phyloP scores from a whole-genome alignment of 2,113 vertebrate species.

The Thinocorus orbignyianus region DNA sequence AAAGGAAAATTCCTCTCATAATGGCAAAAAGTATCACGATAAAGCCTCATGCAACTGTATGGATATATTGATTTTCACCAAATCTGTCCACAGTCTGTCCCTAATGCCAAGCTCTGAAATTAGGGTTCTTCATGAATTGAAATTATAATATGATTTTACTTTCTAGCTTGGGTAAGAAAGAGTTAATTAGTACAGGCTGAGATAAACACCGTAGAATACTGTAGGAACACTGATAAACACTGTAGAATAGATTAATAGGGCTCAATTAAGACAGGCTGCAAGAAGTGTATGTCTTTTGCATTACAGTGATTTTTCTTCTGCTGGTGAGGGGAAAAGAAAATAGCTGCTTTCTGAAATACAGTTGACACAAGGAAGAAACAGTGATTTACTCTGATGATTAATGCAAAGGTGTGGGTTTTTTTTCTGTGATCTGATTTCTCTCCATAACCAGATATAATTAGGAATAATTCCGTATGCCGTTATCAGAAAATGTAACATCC shows the following conservation, averaged over 20 bases:
- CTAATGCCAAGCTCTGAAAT: background rate
- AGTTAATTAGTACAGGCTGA: background rate
- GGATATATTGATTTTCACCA: background rate
- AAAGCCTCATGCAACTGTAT: background rate
- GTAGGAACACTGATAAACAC: too few relatives aligned
- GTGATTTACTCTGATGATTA: background rate
- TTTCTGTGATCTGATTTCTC: background rate
- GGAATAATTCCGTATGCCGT: background rate
- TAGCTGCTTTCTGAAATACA: background rate
- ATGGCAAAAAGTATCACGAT: fast-evolving
- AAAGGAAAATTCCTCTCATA: background rate
- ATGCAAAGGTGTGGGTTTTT: background rate
- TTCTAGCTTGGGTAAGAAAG: background rate
- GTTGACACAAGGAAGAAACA: background rate
- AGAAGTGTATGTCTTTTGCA: background rate
- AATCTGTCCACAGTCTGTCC: background rate
- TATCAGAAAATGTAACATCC: background rate
- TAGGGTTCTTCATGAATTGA: background rate
- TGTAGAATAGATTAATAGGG: background rate
- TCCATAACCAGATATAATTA: background rate
- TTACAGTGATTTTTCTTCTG: background rate
- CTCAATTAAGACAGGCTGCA: background rate
- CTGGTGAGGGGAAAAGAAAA: background rate
- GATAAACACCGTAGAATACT: background rate
- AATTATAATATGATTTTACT: background rate